phyloP scores from a whole-genome alignment of 1,140 invertebrate species.

The Drosophila suzukii region DNA sequence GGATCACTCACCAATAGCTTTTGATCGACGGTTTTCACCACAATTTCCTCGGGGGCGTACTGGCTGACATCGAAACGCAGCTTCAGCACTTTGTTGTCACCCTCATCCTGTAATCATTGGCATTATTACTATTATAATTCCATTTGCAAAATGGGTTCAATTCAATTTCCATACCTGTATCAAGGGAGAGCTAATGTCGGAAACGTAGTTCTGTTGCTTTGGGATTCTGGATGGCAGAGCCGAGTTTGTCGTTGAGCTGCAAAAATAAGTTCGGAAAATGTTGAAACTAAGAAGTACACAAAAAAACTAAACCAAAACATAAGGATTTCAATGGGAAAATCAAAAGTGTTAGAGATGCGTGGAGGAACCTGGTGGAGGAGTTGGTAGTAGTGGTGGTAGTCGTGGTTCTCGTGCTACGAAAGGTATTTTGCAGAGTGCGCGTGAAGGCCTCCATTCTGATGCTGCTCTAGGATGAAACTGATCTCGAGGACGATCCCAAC shows the following conservation, averaged over 20 bases:
- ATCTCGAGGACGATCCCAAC: slow-evolving; percentile 21
- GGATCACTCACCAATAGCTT: slow-evolving; percentile 92
- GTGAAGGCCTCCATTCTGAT: slow-evolving; percentile 61
- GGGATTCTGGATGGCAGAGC: slow-evolving; percentile 77
- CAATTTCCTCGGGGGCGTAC: slow-evolving; percentile 97
- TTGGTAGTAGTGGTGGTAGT: slow-evolving; percentile 49
- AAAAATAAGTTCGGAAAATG: slow-evolving; percentile 23
- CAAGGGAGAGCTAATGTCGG: slow-evolving; percentile 94
- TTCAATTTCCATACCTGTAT: slow-evolving; percentile 86
- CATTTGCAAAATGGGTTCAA: too few species aligned
- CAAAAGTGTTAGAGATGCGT: slow-evolving; percentile 10
- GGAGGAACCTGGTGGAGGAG: slow-evolving; percentile 17
- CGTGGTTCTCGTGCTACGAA: slow-evolving; percentile 53
- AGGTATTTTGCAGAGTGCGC: slow-evolving; percentile 65
- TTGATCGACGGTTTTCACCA: slow-evolving; percentile 98
- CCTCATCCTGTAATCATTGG: slow-evolving; percentile 88
- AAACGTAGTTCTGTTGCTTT: slow-evolving; percentile 83
- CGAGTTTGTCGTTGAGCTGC: slow-evolving; percentile 87
- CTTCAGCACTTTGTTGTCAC: slow-evolving; percentile 95
- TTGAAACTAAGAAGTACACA: background rate
- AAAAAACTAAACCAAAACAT: background rate
- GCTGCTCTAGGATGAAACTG: slow-evolving; percentile 22
- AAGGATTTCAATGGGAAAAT: background rate
- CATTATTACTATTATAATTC: background rate
- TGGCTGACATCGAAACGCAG: slow-evolving; percentile 97